Conservation (phyloP, 2,113 vertebrate species). For the Proteles cristata region DNA sequence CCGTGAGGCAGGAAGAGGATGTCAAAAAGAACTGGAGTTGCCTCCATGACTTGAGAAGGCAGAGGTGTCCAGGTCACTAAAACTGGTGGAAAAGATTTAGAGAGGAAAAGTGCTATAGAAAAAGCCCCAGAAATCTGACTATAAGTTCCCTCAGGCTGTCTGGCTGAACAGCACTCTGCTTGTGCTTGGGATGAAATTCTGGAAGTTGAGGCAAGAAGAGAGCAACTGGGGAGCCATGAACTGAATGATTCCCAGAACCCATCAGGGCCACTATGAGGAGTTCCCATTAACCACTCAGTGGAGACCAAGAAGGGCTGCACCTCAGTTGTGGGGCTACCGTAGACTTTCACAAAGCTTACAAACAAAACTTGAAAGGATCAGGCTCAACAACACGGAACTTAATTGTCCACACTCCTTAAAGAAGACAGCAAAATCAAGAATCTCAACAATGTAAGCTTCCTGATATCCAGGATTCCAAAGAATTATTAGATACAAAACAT, state of each 20-base stretch:
- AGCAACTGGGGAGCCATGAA: not conserved
- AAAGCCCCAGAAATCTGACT: not conserved
- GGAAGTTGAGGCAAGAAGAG: not conserved
- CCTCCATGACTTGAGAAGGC: not conserved
- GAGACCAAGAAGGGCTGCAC: not conserved
- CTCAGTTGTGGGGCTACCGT: not conserved
- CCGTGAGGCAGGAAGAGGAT: not conserved
- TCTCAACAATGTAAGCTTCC: not conserved
- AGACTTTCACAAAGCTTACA: not conserved
- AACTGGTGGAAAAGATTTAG: not conserved
- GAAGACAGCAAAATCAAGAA: not conserved
- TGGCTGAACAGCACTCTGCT: not conserved
- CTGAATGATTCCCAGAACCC: not conserved
- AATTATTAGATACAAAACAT: not conserved
- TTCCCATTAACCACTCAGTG: not conserved
- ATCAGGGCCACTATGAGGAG: not conserved
- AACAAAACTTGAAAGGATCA: not conserved
- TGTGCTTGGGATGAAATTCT: not conserved
- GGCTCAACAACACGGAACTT: not conserved
- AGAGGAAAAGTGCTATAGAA: not conserved
- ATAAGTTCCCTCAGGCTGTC: not conserved
- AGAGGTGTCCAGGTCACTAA: not conserved
- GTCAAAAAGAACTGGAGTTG: not conserved
- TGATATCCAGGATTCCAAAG: not conserved
- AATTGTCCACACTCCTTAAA: not conserved